Evolutionary conservation across 2,888 invertebrate genomes (phyloP), one percentile per base, ranked within the genome.

Genomic region (Meta bourneti): DNA sequence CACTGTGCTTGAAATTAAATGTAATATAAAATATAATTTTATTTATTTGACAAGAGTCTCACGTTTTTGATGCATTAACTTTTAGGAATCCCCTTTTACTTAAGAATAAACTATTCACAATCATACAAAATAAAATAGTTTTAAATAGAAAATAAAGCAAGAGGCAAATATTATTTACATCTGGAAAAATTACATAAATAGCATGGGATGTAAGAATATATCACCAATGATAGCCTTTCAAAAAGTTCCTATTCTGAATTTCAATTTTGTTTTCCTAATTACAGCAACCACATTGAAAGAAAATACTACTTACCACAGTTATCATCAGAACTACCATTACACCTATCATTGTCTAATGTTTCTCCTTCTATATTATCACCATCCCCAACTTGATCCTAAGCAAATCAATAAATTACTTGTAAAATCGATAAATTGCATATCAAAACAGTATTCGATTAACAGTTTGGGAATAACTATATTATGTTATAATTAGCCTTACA

Each of bases 241-340:
- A 52, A 7, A 52, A 54, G 19, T 74, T 34, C 9, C 20, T 20
- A 74, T 19, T 74, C 48, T 19, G 74, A 74, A 16, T 13, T 74
- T 19, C 48, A 7, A 6, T 74, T 74, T 74, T 70, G 69, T 72
- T 34, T 74, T 34, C 11, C 1, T 20, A 20, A 70, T n/a, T 19
- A 74, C 11, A 34, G 20, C 74, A 74, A 74, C 13, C 48, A 19
- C 20, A 11, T 19, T 74, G 6, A 19, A 34, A 7, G 34, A 20
- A 74, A n/a, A 74, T 20, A 74, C 8, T 74, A 84, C 84, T 75
- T 75, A 89, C 92, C 92, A 91, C 86, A 91, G 77, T 92, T 92
- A 13, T 92, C 90, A 90, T 92, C 92, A 69, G 92, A 92, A 69
- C 92, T 92, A 11, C 92, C 92, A 90, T 92, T 92, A 87, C 90